These are phyloP conservation scores for Phrynosoma blainvillii DNA, from an alignment of 2,113 vertebrate genomes.

Conservation along the genomic window DNA sequence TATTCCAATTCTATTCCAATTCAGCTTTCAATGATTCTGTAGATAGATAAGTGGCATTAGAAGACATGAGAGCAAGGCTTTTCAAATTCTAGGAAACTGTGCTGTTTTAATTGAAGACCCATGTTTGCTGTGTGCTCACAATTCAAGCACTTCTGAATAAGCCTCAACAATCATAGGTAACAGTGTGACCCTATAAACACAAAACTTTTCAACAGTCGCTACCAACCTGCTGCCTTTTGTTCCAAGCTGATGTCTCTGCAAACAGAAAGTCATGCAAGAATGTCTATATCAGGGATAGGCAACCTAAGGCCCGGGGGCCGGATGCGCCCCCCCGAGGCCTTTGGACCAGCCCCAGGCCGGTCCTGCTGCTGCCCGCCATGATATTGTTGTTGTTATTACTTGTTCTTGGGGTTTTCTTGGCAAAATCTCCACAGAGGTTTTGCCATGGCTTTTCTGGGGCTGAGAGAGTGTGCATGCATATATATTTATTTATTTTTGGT, in stretches of 20 bases:
- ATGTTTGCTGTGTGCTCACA: not conserved
- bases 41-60: not conserved
- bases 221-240: not conserved
- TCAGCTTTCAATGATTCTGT: not conserved
- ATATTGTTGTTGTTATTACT: no score
- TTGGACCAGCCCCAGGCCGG: no score
- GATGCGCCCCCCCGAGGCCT: no score
- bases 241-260: not conserved
- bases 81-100: not conserved
- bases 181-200: not conserved
- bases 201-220: not conserved
- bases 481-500: no score
- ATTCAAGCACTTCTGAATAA: not conserved
- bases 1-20: not conserved
- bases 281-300: no score
- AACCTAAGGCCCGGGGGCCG: no score
- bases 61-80: not conserved
- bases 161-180: not conserved
- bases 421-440: no score
- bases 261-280: not conserved
- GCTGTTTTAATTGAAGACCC: not conserved
- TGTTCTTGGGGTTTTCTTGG: no score
- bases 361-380: no score
- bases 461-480: no score
- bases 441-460: no score